Base-by-base conservation (phyloP, 2,888 invertebrate genomes). In the Sthenelais limicola region DNA sequence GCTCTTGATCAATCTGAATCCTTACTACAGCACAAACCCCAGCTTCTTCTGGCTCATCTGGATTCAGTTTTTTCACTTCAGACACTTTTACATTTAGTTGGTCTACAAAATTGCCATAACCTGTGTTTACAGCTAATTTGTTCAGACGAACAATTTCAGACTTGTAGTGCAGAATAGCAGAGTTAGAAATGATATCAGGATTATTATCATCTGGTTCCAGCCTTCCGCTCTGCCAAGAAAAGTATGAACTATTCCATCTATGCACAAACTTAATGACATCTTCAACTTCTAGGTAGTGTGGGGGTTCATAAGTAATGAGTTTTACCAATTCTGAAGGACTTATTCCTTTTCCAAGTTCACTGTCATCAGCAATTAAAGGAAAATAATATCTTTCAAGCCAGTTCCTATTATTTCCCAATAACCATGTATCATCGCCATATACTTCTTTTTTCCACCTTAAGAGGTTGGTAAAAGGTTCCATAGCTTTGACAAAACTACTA, bases 21-120 rank as follows among this genome's bases (percentile, higher is more conserved):
- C 78, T 54, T 12, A 80, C 79, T 52, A 76, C 74, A 18, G 80
- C 80, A 68, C 80, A 80, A 0, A 79, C 77, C n/a, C 76, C 78
- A 5, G 74, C 75, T 28, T 78, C 77, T 33, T 75, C 56, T 47
- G 28, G 52, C 33, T 33, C 32, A 30, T 47, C 56, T n/a, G 68
- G 54, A 32, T 56, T n/a, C 15, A 18, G 28, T 24, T 24, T 43
- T 21, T 48, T 38, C 3, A n/a, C 56, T 32, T 56, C 30, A 32
- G 56, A n/a, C n/a, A n/a, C 56, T 56, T 21, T 56, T 18, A 33
- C 56, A 56, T 56, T 56, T 33, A 56, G 35, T 48, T 38, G n/a
- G 24, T 52, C 24, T 30, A 51, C 26, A 2, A 66, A 12, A 4
- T 28, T 38, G 3, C 35, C 28, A 47, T 66, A 66, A n/a, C 66